phyloP scores from a whole-genome alignment of 2,113 vertebrate species.

The Mugil cephalus region DNA sequence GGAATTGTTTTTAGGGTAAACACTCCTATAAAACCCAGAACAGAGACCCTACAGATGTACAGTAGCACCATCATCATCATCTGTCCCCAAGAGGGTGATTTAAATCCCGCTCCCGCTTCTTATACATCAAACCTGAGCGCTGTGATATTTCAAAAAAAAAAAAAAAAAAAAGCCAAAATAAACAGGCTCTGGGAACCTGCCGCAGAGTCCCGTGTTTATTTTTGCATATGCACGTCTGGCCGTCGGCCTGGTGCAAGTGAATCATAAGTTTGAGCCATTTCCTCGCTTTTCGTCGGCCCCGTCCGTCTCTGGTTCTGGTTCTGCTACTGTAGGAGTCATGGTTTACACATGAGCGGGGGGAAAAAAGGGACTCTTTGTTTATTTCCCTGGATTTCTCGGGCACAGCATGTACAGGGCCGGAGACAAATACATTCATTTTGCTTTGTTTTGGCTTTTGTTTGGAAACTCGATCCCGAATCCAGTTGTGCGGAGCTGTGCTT shows the following conservation, averaged over 20 bases:
- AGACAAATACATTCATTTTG: slow-evolving; percentile 34
- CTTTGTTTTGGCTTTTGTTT: slow-evolving; percentile 65
- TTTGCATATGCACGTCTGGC: slow-evolving; percentile 58
- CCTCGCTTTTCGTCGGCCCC: slow-evolving; percentile 50
- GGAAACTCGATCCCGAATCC: slow-evolving; percentile 60
- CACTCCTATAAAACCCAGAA: neutral
- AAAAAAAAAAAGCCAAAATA: slow-evolving; percentile 64
- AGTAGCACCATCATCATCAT: slow-evolving; percentile 23
- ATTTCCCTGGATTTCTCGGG: slow-evolving; percentile 48
- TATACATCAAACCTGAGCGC: slow-evolving; percentile 62
- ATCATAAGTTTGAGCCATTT: slow-evolving; percentile 66
- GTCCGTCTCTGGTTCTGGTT: slow-evolving; percentile 12
- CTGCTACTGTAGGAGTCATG: slow-evolving; percentile 68
- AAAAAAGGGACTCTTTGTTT: slow-evolving; percentile 44
- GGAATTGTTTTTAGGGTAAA: neutral
- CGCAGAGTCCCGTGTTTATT: slow-evolving; percentile 64
- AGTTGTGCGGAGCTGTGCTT: slow-evolving; percentile 41
- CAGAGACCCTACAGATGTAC: neutral
- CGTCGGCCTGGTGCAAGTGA: slow-evolving; percentile 62
- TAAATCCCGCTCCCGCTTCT: slow-evolving; percentile 36
- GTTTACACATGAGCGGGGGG: slow-evolving; percentile 41
- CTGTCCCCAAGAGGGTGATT: slow-evolving; percentile 34
- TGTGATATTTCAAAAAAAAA: slow-evolving; percentile 62
- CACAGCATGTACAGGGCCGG: slow-evolving; percentile 18
- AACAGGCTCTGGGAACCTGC: slow-evolving; percentile 66